Evolutionary conservation across 2,888 invertebrate species (phyloP), one percentile per base, ranked within the genome.

Genomic region (Campoplex capitator): DNA sequence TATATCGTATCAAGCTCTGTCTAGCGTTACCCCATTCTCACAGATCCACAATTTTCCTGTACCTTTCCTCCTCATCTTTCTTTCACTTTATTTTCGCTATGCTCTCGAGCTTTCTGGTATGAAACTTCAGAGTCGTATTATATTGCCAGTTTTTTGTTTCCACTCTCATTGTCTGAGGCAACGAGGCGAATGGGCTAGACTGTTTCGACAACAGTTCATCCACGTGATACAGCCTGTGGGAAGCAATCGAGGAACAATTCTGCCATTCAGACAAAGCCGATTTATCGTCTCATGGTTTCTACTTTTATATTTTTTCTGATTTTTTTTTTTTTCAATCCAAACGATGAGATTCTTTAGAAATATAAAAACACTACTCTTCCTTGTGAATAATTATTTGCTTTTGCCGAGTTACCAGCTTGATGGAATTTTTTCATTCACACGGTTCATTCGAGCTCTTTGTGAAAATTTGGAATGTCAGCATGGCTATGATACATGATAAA

Each of bases 141-240:
- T 56, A 77, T 58, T 45, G 73, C 51, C 77, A 73, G 67, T 38
- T 81, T 80, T 67, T 68, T 80, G 23, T 81, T 54, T 71, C 76
- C 62, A 56, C n/a, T 67, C 67, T 67, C 77, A 85, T 85, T 85
- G 81, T 85, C 73, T 77, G 54, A 58, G 28, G 58, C 18, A 48
- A 67, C 58, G 76, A 71, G 67, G 48, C 67, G 81, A 77, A 77
- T 71, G 84, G 80, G 77, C 78, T 73, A 76, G 80, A 85, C 80
- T 80, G 58, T 76, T 68, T 51, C 84, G 73, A 68, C 84, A 51
- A 79, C 58, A 71, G 42, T 45, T 58, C 56, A 48, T 71, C 35
- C 58, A 42, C 79, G 54, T 38, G 78, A 71, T 42, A 71, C 45
- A 45, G 58, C 18, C 70, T 51, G 68, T 62, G 51, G 71, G 51